Evolutionary conservation across 2,888 invertebrate species (phyloP).

Genomic region (Ichneumoninae sp.): DNA sequence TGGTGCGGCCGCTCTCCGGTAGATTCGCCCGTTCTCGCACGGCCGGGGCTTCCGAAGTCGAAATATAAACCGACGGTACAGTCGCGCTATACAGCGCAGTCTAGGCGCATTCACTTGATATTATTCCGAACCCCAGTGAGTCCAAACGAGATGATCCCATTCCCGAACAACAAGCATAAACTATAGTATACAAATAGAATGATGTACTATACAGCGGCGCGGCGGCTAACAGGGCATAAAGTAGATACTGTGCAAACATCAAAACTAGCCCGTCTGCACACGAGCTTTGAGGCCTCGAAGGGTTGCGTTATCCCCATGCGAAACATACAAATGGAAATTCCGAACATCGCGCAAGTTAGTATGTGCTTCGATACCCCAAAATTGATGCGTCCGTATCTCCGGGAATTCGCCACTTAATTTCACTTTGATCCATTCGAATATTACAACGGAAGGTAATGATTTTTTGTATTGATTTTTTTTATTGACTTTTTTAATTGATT

Average conservation of each 20-base stretch:
- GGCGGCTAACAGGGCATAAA: neutral
- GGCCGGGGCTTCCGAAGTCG: conserved; percentile 5
- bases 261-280: conserved; percentile 3
- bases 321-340: conserved; percentile 15
- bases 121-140: conserved; percentile 24
- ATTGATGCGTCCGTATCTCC: neutral
- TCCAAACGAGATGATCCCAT: conserved; percentile 43
- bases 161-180: conserved; percentile 13
- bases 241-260: conserved; percentile 12
- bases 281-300: neutral
- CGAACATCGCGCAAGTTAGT: neutral
- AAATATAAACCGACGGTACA: neutral
- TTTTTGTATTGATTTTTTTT: too few species aligned
- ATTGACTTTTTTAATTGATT: too few species aligned
- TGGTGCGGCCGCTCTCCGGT: conserved; percentile 11
- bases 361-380: neutral
- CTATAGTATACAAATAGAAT: conserved; percentile 33
- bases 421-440: neutral
- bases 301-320: neutral
- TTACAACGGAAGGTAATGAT: too few species aligned
- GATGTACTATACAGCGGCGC: neutral
- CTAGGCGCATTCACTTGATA: conserved; percentile 30
- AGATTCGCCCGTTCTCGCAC: conserved; percentile 13
- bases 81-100: neutral
- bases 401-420: neutral